Evolutionary conservation across 1,140 invertebrate genomes (phyloP).

Genomic region (Rhynchophorus ferrugineus): DNA sequence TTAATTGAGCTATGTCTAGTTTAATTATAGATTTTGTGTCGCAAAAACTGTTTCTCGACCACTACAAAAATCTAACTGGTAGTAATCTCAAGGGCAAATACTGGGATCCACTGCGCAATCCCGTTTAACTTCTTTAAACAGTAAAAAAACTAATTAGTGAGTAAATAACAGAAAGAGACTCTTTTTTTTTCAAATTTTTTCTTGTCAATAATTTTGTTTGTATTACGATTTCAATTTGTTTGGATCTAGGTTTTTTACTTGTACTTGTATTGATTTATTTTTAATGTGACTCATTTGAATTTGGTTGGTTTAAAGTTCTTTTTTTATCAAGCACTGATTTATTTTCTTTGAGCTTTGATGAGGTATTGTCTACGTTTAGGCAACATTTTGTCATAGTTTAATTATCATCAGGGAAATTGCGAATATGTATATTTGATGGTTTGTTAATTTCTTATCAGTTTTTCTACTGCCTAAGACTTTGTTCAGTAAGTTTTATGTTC

Average conservation of each 20-base stretch:
- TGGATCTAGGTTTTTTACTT: slow-evolving; percentile 3
- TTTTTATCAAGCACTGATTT: slow-evolving; percentile 34
- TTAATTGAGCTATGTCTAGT: slow-evolving; percentile 13
- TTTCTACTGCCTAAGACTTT: too few relatives aligned
- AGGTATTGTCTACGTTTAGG: neutral
- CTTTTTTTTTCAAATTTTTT: slow-evolving; percentile 11
- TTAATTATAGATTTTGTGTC: slow-evolving; percentile 18
- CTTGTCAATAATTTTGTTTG: slow-evolving; percentile 13
- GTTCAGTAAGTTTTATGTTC: too few relatives aligned
- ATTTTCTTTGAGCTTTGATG: slow-evolving; percentile 20
- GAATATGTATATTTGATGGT: too few relatives aligned
- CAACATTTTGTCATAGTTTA: slow-evolving; percentile 10
- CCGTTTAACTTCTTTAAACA: slow-evolving; percentile 6
- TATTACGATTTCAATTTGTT: slow-evolving; percentile 19
- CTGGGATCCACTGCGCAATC: slow-evolving; percentile 24
- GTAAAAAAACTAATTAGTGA: slow-evolving; percentile 2
- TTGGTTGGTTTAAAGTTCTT: slow-evolving; percentile 22
- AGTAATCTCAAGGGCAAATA: slow-evolving; percentile 13
- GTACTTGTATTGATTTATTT: slow-evolving; percentile 14
- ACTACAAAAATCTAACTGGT: slow-evolving; percentile 2
- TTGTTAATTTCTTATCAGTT: too few relatives aligned
- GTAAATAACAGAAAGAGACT: slow-evolving; percentile 8
- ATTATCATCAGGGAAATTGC: too few relatives aligned
- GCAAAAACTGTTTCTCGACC: slow-evolving; percentile 8
- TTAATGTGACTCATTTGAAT: slow-evolving; percentile 20